A percentile compares a stretch with the other conserved stretches of the same genome.
Conservation (phyloP, 2,888 invertebrate species). For the Chaetoderma sp. region DNA sequence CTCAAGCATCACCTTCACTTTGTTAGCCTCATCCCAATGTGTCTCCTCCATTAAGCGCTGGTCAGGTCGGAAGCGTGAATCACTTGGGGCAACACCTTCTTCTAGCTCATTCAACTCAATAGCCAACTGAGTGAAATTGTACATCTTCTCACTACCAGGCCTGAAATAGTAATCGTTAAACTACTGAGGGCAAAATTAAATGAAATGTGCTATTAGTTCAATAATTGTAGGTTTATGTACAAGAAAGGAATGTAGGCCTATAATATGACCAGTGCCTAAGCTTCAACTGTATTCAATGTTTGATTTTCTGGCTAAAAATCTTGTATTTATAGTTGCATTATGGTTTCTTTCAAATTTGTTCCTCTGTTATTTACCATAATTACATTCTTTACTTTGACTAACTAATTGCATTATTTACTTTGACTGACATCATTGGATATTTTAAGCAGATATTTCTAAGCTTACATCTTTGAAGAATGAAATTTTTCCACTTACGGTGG, state of each 20-base stretch:
- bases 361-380: no score
- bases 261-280: no score
- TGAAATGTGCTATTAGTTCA: background rate
- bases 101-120: constrained; percentile 97
- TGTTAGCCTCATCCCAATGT: constrained; percentile 76
- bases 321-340: no score
- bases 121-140: constrained; percentile 94
- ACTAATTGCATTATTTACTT: background rate
- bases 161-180: constrained; percentile 64
- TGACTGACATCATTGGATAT: background rate
- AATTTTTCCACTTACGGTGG: constrained; percentile 75
- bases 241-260: background rate
- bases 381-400: background rate
- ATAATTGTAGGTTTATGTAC: background rate
- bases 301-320: no score
- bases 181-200: background rate
- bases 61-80: constrained; percentile 92
- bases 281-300: no score
- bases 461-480: background rate
- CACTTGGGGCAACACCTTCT: constrained; percentile 92
- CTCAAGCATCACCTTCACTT: constrained; percentile 87
- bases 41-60: constrained; percentile 87
- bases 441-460: background rate
- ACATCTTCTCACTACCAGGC: constrained; percentile 80
- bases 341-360: no score